Percentiles rank a stretch among this genome's conserved stretches.
Conservation (phyloP, 2,113 vertebrate species). For the Stigmatopora argus region DNA sequence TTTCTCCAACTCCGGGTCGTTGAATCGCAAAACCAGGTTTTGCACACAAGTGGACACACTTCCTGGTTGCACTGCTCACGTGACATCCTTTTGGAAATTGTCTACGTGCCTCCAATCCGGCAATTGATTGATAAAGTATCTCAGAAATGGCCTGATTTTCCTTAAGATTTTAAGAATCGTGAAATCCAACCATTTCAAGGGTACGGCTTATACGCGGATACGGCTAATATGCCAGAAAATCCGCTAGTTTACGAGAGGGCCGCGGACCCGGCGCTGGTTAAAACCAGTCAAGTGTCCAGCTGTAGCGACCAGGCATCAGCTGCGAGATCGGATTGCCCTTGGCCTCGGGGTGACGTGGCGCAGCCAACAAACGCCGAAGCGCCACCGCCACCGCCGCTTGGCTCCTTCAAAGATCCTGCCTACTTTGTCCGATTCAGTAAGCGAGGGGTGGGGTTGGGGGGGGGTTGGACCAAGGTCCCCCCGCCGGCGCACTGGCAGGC, state of each 20-base stretch:
- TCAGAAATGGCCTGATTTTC: too few species aligned
- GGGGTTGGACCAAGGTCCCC: constrained; percentile 1
- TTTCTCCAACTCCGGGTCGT: constrained; percentile 43
- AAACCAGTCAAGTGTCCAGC: constrained; percentile 69
- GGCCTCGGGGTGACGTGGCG: constrained; percentile 60
- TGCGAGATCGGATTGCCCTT: constrained; percentile 68
- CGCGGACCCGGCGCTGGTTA: constrained; percentile 42
- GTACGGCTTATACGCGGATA: too few species aligned
- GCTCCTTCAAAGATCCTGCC: constrained; percentile 65
- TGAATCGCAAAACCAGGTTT: constrained; percentile 20
- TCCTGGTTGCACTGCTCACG: too few species aligned
- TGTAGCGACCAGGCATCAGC: constrained; percentile 66
- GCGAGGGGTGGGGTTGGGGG: constrained; percentile 52
- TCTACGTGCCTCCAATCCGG: too few species aligned
- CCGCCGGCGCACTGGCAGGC: constrained; percentile 61
- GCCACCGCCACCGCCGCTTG: constrained; percentile 51
- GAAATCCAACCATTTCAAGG: too few species aligned
- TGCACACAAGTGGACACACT: constrained; percentile 46
- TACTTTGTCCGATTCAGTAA: constrained; percentile 63
- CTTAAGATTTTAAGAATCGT: too few species aligned
- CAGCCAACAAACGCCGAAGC: constrained; percentile 59
- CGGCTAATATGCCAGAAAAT: too few species aligned
- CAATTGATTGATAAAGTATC: too few species aligned
- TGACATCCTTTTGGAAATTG: too few species aligned
- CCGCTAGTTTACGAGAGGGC: constrained; percentile 48